Evolutionary conservation across 2,888 invertebrate species (phyloP).

Genomic region (Melangyna quadrimaculata): DNA sequence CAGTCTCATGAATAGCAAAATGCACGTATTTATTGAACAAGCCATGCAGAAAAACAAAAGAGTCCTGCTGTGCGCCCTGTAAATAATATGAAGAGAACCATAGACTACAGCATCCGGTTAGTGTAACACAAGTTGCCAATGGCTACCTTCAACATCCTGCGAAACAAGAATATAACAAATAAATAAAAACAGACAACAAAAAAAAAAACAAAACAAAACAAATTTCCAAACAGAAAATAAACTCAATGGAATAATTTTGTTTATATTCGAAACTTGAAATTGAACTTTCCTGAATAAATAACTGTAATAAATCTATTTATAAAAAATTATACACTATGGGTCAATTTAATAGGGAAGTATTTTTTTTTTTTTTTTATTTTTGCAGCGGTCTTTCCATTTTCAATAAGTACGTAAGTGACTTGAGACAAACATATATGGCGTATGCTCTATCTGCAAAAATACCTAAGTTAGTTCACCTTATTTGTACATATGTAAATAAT

Average conservation of each 20-base stretch:
- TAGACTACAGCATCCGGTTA: conserved; percentile 33
- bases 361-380: background rate
- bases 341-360: background rate
- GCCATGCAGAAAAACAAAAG: conserved; percentile 25
- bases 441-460: too few species aligned
- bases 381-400: too few species aligned
- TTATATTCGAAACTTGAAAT: conserved; percentile 37
- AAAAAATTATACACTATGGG: conserved; percentile 19
- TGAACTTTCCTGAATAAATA: conserved; percentile 67
- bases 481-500: too few species aligned
- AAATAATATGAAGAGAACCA: background rate
- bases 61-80: background rate
- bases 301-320: conserved; percentile 67
- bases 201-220: background rate
- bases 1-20: conserved; percentile 46
- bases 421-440: too few species aligned
- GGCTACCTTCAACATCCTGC: conserved; percentile 63
- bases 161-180: conserved; percentile 35
- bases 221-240: background rate
- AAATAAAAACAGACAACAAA: too few species aligned
- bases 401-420: too few species aligned
- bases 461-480: too few species aligned
- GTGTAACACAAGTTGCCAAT: conserved; percentile 51
- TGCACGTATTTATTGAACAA: conserved; percentile 27
- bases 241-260: conserved; percentile 22